Conservation (phyloP, 2,113 vertebrate species). For the Oreocharis arfaki region DNA sequence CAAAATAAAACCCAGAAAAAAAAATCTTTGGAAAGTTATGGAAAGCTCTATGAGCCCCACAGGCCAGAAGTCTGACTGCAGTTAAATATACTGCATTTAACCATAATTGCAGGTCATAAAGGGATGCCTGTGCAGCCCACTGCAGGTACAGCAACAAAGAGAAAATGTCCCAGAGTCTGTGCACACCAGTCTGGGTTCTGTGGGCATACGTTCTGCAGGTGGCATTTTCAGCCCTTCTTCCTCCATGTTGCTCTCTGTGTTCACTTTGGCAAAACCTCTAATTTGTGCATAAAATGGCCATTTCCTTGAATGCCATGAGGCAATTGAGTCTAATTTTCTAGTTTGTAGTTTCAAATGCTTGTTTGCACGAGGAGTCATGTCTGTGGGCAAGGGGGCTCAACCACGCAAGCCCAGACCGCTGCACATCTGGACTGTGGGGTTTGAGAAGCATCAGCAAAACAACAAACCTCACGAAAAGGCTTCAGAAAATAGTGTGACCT, state of each 20-base stretch:
- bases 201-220: neutral
- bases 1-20: neutral
- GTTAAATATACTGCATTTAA: neutral
- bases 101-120: neutral
- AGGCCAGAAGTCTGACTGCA: neutral
- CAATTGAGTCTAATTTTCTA: neutral
- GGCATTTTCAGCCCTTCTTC: neutral
- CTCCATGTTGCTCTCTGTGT: neutral
- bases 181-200: neutral
- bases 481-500: neutral
- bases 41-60: neutral
- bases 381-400: neutral
- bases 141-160: neutral
- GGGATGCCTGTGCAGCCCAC: neutral
- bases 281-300: neutral
- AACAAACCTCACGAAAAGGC: neutral
- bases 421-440: neutral
- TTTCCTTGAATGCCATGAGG: neutral
- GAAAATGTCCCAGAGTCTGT: neutral
- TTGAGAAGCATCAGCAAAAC: neutral
- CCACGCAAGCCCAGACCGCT: accelerated
- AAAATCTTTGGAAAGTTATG: neutral
- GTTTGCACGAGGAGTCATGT: neutral
- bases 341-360: neutral
- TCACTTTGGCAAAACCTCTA: neutral